Evolutionary conservation across 2,113 vertebrate species (phyloP).

Genomic region (Clinocottus analis): DNA sequence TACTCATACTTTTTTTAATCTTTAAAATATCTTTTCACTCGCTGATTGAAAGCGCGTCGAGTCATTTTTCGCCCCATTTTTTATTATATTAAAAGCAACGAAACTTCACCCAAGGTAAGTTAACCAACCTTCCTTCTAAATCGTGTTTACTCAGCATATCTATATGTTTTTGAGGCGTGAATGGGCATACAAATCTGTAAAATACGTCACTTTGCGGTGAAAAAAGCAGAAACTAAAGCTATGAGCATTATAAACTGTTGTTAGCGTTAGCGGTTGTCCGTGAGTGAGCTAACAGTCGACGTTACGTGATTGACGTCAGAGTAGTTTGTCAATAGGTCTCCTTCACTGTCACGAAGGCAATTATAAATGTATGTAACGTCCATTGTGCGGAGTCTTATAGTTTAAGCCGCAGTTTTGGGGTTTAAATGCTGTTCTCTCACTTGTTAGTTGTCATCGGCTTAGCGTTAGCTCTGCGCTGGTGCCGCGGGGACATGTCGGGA

Average conservation of each 20-base stretch:
- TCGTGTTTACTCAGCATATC: background rate
- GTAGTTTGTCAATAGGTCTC: background rate
- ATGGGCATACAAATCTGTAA: background rate
- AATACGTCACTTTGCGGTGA: background rate
- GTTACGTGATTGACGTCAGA: background rate
- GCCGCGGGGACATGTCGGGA: slow-evolving; percentile 70
- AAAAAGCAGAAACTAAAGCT: background rate
- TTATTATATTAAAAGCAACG: slow-evolving; percentile 6
- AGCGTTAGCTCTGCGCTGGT: slow-evolving; percentile 11
- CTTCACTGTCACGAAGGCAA: accelerated
- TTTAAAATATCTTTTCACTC: slow-evolving; percentile 47
- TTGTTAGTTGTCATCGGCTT: background rate
- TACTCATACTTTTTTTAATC: slow-evolving; percentile 61
- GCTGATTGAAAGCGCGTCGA: slow-evolving; percentile 22
- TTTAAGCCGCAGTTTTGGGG: accelerated
- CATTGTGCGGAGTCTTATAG: accelerated
- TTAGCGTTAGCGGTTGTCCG: slow-evolving; percentile 40
- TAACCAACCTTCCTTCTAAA: background rate
- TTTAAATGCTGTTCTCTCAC: background rate
- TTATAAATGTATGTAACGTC: too few species aligned
- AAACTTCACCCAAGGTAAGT: slow-evolving; percentile 69
- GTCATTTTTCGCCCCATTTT: slow-evolving; percentile 14
- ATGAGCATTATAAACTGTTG: background rate
- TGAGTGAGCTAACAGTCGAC: slow-evolving; percentile 12
- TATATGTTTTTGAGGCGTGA: background rate